Percentiles rank a stretch among this genome's conserved stretches.
Conservation (phyloP, 2,888 invertebrate species). For the Scrobipalpa atriplicella region DNA sequence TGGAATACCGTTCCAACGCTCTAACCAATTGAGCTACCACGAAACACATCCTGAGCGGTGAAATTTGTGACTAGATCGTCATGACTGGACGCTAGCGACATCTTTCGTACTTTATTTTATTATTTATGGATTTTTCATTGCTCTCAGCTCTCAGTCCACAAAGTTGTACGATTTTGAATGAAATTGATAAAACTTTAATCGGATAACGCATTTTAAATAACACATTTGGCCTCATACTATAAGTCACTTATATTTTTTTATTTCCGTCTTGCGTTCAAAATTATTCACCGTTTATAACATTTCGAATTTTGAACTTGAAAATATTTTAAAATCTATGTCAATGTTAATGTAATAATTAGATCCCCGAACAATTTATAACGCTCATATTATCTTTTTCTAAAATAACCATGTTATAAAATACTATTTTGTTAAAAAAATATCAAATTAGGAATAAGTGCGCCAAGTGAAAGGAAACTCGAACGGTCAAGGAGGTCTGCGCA, state of each 20-base stretch:
- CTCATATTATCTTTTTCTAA: too few species aligned
- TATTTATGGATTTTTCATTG: too few species aligned
- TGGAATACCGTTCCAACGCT: too few species aligned
- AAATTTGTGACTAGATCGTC: too few species aligned
- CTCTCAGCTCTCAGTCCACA: too few species aligned
- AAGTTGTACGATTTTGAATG: too few species aligned
- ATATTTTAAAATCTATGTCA: constrained; percentile 4
- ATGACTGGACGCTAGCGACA: too few species aligned
- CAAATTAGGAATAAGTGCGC: constrained; percentile 23
- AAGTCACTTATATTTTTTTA: not conserved
- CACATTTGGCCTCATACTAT: not conserved
- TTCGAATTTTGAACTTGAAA: constrained; percentile 12
- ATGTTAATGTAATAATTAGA: not conserved
- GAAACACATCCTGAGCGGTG: too few species aligned
- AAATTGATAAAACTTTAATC: too few species aligned
- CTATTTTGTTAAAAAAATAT: not conserved
- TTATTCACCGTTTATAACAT: not conserved
- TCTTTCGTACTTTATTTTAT: too few species aligned
- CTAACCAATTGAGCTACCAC: too few species aligned
- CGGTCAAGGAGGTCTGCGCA: constrained; percentile 68
- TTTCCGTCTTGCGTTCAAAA: not conserved
- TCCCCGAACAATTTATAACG: not conserved
- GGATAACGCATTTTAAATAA: not conserved
- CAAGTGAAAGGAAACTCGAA: constrained; percentile 64
- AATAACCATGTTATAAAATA: too few species aligned